These are phyloP conservation scores for Hafferia zeledoni DNA, from an alignment of 2,797 vertebrate genomes.

Conservation along the genomic window DNA sequence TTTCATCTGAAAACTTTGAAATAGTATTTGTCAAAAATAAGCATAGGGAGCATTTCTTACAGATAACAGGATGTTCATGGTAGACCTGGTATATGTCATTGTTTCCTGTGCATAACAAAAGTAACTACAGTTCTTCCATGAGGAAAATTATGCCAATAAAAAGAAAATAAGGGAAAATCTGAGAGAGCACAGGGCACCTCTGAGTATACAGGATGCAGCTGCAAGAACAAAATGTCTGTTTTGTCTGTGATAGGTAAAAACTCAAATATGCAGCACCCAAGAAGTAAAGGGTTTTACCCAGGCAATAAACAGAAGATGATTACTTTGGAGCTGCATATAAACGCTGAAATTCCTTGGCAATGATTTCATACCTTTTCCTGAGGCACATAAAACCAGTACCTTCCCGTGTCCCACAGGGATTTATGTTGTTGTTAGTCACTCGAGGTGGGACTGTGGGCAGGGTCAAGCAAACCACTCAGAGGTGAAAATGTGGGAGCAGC, in stretches of 20 bases:
- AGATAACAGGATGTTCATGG: neutral
- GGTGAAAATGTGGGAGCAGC: conserved; percentile 65
- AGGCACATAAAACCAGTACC: neutral
- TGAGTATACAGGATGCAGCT: conserved; percentile 5
- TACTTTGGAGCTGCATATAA: conserved; percentile 2
- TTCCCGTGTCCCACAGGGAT: conserved; percentile 7
- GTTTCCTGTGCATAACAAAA: neutral
- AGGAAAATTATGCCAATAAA: neutral
- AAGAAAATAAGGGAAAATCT: neutral
- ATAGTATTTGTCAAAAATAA: neutral
- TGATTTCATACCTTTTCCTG: conserved; percentile 33
- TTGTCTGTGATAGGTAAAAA: neutral
- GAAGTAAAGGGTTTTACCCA: conserved; percentile 28
- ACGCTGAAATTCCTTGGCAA: neutral
- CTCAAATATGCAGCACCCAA: neutral
- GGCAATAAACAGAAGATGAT: conserved; percentile 2
- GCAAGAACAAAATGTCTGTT: neutral
- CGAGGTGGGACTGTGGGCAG: conserved; percentile 38
- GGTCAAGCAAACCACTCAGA: conserved; percentile 52
- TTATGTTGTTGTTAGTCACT: conserved; percentile 10
- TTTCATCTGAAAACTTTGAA: neutral
- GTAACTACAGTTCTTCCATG: neutral
- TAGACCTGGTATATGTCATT: neutral
- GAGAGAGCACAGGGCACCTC: neutral
- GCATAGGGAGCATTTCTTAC: neutral